A percentile compares a stretch with the other conserved stretches of the same genome.
Conservation (phyloP, 2,888 invertebrate species). For the Lepidocyrtinus sp. region DNA sequence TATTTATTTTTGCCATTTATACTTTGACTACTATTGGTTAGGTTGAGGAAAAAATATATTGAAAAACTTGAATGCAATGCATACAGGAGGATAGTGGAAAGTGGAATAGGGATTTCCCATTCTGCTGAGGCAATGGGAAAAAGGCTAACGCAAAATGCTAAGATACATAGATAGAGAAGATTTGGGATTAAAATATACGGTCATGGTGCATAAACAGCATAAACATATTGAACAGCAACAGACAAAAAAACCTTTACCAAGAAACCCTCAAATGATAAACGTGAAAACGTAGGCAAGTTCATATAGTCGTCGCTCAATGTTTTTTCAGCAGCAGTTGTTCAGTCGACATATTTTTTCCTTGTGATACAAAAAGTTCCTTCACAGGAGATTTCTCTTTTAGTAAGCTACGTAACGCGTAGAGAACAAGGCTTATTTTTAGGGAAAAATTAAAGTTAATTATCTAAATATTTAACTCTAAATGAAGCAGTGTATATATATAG, state of each 20-base stretch:
- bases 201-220: no score
- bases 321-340: not conserved
- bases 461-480: no score
- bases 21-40: no score
- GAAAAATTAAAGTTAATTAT: not conserved
- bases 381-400: conserved; percentile 16
- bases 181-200: not conserved
- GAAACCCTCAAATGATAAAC: not conserved
- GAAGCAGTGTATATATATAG: no score
- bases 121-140: no score
- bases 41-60: no score
- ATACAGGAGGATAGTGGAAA: no score
- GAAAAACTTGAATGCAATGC: no score
- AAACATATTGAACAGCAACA: no score
- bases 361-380: not conserved
- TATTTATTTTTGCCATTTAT: no score
- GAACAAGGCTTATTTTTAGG: not conserved
- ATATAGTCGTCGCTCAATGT: conserved; percentile 1
- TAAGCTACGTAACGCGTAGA: not conserved
- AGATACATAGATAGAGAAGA: not conserved
- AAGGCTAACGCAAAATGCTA: not conserved
- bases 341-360: conserved; percentile 19
- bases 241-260: not conserved
- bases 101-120: no score
- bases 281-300: not conserved